phyloP scores from a whole-genome alignment of 2,888 invertebrate species.

The Scaeva pyrastri region DNA sequence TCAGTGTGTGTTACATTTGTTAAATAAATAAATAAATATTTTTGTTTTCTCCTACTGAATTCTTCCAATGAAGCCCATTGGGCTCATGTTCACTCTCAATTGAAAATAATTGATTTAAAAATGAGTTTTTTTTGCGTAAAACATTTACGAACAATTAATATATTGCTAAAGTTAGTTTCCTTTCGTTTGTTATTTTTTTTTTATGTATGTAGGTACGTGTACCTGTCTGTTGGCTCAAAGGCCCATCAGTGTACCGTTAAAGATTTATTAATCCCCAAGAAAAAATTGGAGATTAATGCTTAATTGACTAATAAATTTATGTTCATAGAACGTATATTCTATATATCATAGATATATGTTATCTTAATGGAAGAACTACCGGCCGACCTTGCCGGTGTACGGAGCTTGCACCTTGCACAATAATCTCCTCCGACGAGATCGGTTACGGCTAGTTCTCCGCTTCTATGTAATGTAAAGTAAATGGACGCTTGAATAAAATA shows the following conservation, averaged over 20 bases:
- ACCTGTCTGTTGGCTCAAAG: constrained; percentile 15
- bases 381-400: constrained; percentile 83
- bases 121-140: constrained; percentile 32
- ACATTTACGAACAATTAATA: constrained; percentile 7
- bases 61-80: constrained; percentile 76
- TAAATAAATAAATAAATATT: constrained; percentile 67
- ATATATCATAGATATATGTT: constrained; percentile 99
- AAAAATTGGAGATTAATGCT: constrained; percentile 71
- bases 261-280: constrained; percentile 44
- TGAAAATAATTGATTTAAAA: constrained; percentile 64
- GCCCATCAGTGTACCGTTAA: constrained; percentile 69
- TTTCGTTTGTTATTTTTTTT: constrained; percentile 10
- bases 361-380: constrained; percentile 86
- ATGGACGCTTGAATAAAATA: constrained; percentile 50
- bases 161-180: constrained; percentile 50
- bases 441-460: constrained; percentile 33
- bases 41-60: constrained; percentile 63
- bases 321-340: constrained; percentile 98
- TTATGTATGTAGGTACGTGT: background rate
- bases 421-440: constrained; percentile 73
- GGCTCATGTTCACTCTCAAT: constrained; percentile 67
- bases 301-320: constrained; percentile 77
- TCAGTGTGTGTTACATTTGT: constrained; percentile 23
- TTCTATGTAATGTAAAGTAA: constrained; percentile 34
- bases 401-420: constrained; percentile 69